These are phyloP conservation scores for Stichopus horrens DNA, from an alignment of 53 echinoderm and acorn worm species.

Conservation along the genomic window DNA sequence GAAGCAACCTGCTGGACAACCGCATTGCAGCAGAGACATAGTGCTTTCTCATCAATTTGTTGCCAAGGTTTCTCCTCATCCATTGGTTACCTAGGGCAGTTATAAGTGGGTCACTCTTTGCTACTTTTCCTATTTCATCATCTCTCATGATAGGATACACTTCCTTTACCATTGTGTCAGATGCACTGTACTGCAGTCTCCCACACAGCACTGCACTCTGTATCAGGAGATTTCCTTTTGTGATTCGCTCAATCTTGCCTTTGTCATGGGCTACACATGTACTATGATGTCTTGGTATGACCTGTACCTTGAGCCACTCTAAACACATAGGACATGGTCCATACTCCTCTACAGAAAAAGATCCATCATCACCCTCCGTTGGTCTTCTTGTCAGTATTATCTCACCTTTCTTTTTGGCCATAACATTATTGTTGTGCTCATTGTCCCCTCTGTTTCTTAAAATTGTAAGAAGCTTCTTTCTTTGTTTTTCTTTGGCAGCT, in stretches of 20 bases:
- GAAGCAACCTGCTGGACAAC: constrained; percentile 45
- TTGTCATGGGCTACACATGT: constrained; percentile 40
- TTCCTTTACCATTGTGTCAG: constrained; percentile 38
- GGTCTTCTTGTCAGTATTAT: constrained; percentile 47
- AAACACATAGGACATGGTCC: constrained; percentile 61
- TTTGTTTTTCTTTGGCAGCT: constrained; percentile 9
- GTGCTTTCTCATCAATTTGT: constrained; percentile 59
- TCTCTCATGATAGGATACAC: constrained; percentile 49
- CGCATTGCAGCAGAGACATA: constrained; percentile 60
- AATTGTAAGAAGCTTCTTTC: constrained; percentile 33
- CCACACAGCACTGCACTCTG: constrained; percentile 60
- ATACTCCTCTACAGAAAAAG: constrained; percentile 39
- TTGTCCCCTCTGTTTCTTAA: constrained; percentile 52
- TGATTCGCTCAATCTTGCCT: not conserved
- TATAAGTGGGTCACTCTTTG: constrained; percentile 39
- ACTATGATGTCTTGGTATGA: constrained; percentile 53
- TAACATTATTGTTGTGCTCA: constrained; percentile 53
- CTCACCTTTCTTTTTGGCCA: constrained; percentile 53
- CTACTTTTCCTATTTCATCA: constrained; percentile 51
- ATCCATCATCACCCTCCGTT: not conserved
- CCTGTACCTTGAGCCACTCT: constrained; percentile 53
- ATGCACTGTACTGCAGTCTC: constrained; percentile 21
- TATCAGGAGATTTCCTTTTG: constrained; percentile 46
- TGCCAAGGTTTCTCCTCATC: constrained; percentile 57
- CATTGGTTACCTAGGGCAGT: constrained; percentile 48